These are phyloP conservation scores for Turnix velox DNA, from an alignment of 2,113 vertebrate genomes.

Conservation along the genomic window DNA sequence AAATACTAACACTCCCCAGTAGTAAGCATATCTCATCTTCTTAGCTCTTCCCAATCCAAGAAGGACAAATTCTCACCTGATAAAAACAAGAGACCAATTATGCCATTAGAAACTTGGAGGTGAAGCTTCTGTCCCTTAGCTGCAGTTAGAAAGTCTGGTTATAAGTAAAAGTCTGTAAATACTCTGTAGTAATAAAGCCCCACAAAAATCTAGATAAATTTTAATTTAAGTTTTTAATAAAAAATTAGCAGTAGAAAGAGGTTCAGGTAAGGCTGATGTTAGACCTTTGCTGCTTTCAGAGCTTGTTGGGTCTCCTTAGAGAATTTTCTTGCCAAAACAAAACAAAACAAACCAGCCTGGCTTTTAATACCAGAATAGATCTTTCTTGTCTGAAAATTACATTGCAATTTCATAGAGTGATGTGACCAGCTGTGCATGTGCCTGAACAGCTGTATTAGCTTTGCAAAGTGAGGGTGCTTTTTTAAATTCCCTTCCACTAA, in stretches of 20 bases:
- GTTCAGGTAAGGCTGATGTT: not conserved
- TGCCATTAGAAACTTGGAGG: not conserved
- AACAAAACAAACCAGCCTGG: not conserved
- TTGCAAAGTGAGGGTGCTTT: not conserved
- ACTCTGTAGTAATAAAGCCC: not conserved
- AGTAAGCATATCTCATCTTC: not conserved
- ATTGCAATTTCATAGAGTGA: not conserved
- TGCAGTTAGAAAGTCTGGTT: not conserved
- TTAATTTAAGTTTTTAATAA: not conserved
- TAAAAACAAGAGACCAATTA: not conserved
- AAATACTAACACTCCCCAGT: not conserved
- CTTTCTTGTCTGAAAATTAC: not conserved
- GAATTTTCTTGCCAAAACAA: not conserved
- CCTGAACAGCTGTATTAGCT: not conserved
- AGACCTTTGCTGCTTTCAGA: not conserved
- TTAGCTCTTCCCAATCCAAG: not conserved
- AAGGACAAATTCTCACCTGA: not conserved
- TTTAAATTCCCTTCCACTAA: not conserved
- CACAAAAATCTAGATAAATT: not conserved
- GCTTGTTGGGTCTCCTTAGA: not conserved
- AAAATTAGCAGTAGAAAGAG: not conserved
- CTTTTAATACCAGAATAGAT: not conserved
- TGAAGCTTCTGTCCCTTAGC: not conserved
- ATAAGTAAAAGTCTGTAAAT: not conserved
- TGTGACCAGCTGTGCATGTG: rapidly evolving